phyloP scores from a whole-genome alignment of 2,797 vertebrate species.

The Anniella stebbinsi region DNA sequence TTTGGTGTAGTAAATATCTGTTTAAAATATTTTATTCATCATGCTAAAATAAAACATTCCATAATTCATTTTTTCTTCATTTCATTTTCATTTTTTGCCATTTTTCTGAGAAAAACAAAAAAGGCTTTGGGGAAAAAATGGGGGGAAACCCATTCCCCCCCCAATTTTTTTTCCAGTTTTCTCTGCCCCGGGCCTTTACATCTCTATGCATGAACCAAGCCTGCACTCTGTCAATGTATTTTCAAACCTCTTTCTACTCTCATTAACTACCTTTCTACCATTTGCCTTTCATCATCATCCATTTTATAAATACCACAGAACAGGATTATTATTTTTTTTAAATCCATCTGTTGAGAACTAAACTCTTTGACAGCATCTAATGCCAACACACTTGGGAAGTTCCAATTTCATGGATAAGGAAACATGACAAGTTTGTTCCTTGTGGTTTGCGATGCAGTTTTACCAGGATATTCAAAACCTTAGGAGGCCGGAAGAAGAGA shows the following conservation, averaged over 20 bases:
- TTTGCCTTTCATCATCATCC: neutral
- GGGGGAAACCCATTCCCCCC: too few relatives aligned
- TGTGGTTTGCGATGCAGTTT: conserved; percentile 18
- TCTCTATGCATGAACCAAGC: too few relatives aligned
- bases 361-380: conserved; percentile 37
- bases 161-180: too few relatives aligned
- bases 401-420: conserved; percentile 16
- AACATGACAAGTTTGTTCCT: conserved; percentile 12
- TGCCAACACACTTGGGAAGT: neutral
- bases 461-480: conserved; percentile 28
- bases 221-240: too few relatives aligned
- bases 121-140: too few relatives aligned
- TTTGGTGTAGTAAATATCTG: too few relatives aligned
- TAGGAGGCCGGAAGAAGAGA: neutral
- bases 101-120: too few relatives aligned
- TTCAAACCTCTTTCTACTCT: neutral
- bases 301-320: conserved; percentile 12
- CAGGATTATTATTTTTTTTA: neutral
- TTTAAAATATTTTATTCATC: too few relatives aligned
- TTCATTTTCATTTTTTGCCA: too few relatives aligned
- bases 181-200: too few relatives aligned
- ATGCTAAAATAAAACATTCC: too few relatives aligned
- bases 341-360: conserved; percentile 36
- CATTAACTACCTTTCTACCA: conserved; percentile 22
- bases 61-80: too few relatives aligned